These are phyloP conservation scores for Diadophis punctatus DNA, from an alignment of 2,113 vertebrate species.

Conservation along the genomic window DNA sequence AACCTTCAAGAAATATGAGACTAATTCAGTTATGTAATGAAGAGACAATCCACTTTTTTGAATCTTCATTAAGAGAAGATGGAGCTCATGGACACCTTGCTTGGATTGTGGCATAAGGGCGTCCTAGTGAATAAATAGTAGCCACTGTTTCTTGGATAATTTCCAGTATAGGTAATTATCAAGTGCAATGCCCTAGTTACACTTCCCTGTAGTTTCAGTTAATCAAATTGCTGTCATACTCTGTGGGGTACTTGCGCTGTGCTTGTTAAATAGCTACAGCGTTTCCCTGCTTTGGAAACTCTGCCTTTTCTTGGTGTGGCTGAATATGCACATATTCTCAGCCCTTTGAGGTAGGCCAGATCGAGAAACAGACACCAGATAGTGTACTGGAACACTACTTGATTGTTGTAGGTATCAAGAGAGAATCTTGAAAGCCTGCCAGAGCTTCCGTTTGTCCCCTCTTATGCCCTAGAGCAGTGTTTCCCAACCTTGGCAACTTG, in stretches of 20 bases:
- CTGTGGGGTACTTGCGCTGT: conserved; percentile 49
- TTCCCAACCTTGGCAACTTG: too few relatives aligned
- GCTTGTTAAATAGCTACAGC: conserved; percentile 31
- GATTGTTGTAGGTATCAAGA: not conserved
- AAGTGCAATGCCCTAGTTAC: conserved; percentile 53
- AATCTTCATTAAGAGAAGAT: conserved; percentile 4
- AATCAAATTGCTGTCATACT: conserved; percentile 52
- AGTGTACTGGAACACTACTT: not conserved
- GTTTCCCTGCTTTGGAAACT: conserved; percentile 16
- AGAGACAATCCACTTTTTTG: not conserved
- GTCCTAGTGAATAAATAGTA: conserved; percentile 11
- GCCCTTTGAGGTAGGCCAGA: not conserved
- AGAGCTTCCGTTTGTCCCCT: not conserved
- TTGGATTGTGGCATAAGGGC: not conserved
- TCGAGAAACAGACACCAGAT: not conserved
- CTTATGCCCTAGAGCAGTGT: not conserved
- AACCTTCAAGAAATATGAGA: not conserved
- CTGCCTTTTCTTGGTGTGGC: conserved; percentile 51
- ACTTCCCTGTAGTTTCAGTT: conserved; percentile 56
- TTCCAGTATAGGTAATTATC: conserved; percentile 57
- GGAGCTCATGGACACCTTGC: not conserved
- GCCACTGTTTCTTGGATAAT: conserved; percentile 33
- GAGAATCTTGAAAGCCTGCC: not conserved
- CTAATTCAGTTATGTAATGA: not conserved
- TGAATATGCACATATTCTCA: not conserved